Evolutionary conservation across 2,113 vertebrate species (phyloP), one percentile per base, ranked within the genome.

Genomic region (Proteles cristata): DNA sequence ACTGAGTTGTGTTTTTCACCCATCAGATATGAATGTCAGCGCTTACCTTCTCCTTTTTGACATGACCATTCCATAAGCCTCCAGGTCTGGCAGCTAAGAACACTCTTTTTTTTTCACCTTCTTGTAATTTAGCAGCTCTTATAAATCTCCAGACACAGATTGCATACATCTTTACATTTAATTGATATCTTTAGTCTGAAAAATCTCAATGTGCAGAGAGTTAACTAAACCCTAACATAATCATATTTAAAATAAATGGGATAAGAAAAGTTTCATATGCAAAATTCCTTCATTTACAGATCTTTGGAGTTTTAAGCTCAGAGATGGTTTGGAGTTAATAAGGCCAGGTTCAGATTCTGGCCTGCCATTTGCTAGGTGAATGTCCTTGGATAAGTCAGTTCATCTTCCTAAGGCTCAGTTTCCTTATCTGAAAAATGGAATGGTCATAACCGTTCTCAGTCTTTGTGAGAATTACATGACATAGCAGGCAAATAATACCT

Each of bases 231-330:
- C 15, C 81, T 89, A 69, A 83, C 1, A 11, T 68, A 92, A 96
- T 65, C 68, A 95, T 92, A 89, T 63, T 85, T 55, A 43, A 93
- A 88, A 95, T 92, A 86, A 95, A 87, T 86, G 16, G 35, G 58
- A 81, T 82, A 81, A 89, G 28, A 63, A 93, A 85, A 26, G 7
- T 68, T 55, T 95, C 53, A 63, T 31, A 26, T 83, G 33, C 89
- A 65, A 81, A 93, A 89, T 50, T 12, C 43, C 15, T 96, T 93
- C 25, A 21, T 66, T 88, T 94, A 21, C 71, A 85, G 53, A 82
- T 61, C 45, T 5, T 28, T 71, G 9, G 66, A 45, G 21, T 65
- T 12, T 50, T 82, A 53, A 55, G 25, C n/a, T 81, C 58, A 68
- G n/a, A 82, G 33, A 2, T 89, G 50, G 74, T 58, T 90, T 84